Evolutionary conservation across 2,888 invertebrate species (phyloP).

Genomic region (Tridacna gigas): DNA sequence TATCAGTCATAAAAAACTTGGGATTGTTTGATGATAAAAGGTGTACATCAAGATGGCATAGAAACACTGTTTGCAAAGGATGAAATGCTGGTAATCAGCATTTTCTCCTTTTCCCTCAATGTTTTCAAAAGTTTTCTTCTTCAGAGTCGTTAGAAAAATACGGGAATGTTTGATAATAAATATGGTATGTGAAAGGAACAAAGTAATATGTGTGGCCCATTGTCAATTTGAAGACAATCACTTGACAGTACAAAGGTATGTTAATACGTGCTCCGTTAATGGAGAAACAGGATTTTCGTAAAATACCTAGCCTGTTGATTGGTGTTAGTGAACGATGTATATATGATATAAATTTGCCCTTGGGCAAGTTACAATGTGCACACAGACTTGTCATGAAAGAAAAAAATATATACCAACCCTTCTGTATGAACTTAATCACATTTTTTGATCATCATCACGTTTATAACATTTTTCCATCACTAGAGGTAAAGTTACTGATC

Average conservation of each 20-base stretch:
- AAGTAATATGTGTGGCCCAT: conserved; percentile 15
- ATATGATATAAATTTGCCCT: conserved; percentile 32
- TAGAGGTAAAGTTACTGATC: too few relatives aligned
- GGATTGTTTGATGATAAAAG: too few relatives aligned
- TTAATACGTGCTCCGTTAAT: conserved; percentile 41
- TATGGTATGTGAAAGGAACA: conserved; percentile 8
- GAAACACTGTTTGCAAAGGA: too few relatives aligned
- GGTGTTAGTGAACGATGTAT: conserved; percentile 47
- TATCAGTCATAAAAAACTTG: too few relatives aligned
- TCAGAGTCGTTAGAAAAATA: neutral
- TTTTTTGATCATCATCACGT: too few relatives aligned
- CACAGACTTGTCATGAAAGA: too few relatives aligned
- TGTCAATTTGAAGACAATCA: conserved; percentile 2
- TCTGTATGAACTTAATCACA: too few relatives aligned
- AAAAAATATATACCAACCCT: too few relatives aligned
- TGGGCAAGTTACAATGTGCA: neutral
- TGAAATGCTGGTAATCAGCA: neutral
- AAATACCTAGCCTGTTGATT: conserved; percentile 43
- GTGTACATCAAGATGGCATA: too few relatives aligned
- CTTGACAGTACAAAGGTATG: conserved; percentile 38
- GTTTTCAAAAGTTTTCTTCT: neutral
- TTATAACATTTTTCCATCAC: too few relatives aligned
- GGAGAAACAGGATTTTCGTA: conserved; percentile 53
- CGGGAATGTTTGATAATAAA: neutral
- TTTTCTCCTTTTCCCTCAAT: conserved; percentile 9